These are phyloP conservation scores for Plectropomus leopardus DNA, from an alignment of 2,113 vertebrate genomes.

Conservation along the genomic window DNA sequence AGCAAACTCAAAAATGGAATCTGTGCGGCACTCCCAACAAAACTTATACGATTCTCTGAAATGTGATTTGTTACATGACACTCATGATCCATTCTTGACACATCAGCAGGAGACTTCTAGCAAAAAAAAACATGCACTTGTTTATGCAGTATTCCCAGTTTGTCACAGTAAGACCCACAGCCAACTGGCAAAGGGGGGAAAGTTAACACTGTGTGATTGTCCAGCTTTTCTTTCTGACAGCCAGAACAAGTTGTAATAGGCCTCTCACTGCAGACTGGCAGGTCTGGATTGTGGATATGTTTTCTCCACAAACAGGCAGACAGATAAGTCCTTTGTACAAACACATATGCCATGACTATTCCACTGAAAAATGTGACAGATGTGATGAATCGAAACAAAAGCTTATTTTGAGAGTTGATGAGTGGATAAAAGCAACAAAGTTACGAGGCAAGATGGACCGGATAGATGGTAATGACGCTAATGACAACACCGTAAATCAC, in stretches of 20 bases:
- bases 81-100: not conserved
- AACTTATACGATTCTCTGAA: not conserved
- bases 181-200: slow-evolving; percentile 8
- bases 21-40: not conserved
- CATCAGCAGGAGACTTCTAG: not conserved
- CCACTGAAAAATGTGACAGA: not conserved
- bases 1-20: not conserved
- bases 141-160: slow-evolving; percentile 1
- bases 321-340: not conserved
- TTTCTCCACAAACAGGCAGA: slow-evolving; percentile 14
- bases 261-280: slow-evolving; percentile 28
- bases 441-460: not conserved
- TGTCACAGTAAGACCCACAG: not conserved
- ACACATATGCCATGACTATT: not conserved
- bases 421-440: not conserved
- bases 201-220: not conserved
- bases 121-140: not conserved
- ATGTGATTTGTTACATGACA: not conserved
- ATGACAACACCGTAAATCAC: slow-evolving; percentile 37
- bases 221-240: not conserved
- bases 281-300: not conserved
- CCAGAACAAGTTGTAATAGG: slow-evolving; percentile 1
- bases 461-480: not conserved
- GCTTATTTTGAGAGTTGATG: not conserved
- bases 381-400: not conserved